Evolutionary conservation across 2,113 vertebrate species (phyloP), one percentile per base, ranked within the genome.

Genomic region (Toxotes chatareus): DNA sequence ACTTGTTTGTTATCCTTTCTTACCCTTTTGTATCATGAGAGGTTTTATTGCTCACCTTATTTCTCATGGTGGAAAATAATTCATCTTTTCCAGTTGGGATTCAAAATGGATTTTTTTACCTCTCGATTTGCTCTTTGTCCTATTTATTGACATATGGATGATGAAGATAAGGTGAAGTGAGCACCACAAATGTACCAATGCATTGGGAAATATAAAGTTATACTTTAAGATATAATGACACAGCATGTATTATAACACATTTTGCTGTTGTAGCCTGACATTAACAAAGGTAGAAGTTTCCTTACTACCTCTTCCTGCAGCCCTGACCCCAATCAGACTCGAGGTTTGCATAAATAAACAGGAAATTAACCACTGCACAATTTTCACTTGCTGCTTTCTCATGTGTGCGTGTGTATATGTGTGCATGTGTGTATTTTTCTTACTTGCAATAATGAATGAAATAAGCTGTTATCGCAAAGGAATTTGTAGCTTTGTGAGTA

Each of bases 1-100:
- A 95, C 96, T 97, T 96, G 95, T 97, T 95, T 95, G 94, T 95
- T 96, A 93, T 95, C 95, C 95, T 94, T 92, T 95, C 89, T 93
- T 94, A 93, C 91, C 93, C 92, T 96, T 96, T 96, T 94, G 89
- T 93, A 92, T 93, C 96, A 96, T 94, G 90, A 89, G 89, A 94
- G 94, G 94, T 97, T 96, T 96, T 97, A 97, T 97, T 96, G 96
- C 94, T 95, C 91, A 91, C 89, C 90, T 92, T 94, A 86, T 93
- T 92, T 95, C 92, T 94, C 94, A 92, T 92, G 93, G 94, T 94
- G 95, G 95, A 96, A 97, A 96, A 97, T 96, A 96, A 97, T 96
- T 97, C 94, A 96, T 97, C 94, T 96, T 96, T 93, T 95, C 93
- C 61, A 73, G 92, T 95, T 94, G 94, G 90, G 94, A 89, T 95